Percentiles rank a stretch among this genome's conserved stretches.
Conservation (phyloP, 2,888 invertebrate genomes). For the Drosophila antonietae region DNA sequence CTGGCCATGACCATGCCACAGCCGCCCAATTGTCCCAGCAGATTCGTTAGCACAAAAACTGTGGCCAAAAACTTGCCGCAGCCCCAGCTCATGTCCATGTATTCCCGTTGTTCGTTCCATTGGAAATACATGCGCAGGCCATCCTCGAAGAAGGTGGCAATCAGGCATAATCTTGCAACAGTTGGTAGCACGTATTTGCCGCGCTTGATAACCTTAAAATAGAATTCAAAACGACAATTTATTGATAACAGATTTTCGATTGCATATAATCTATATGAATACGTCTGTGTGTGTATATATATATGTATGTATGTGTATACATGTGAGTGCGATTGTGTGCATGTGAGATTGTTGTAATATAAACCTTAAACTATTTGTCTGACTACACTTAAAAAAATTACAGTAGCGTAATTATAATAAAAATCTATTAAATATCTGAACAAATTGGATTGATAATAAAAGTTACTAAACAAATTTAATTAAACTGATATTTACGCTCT, state of each 20-base stretch:
- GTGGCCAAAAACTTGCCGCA: constrained; percentile 97
- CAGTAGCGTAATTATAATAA: not conserved
- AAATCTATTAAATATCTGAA: not conserved
- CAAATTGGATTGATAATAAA: not conserved
- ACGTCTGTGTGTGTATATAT: not conserved
- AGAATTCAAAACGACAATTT: not conserved
- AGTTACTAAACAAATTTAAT: not conserved
- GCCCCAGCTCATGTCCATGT: constrained; percentile 98
- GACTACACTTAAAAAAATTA: not conserved
- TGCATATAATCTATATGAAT: constrained; percentile 11
- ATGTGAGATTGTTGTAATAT: not conserved
- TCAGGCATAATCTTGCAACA: constrained; percentile 97
- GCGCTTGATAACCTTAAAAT: constrained; percentile 93
- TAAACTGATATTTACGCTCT: no score
- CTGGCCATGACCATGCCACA: constrained; percentile 98
- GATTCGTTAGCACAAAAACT: constrained; percentile 97
- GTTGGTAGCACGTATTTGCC: constrained; percentile 97
- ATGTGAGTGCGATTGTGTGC: not conserved
- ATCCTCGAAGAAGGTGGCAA: constrained; percentile 99
- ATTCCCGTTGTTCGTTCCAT: constrained; percentile 98
- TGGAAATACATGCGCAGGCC: constrained; percentile 99
- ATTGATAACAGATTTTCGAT: constrained; percentile 18
- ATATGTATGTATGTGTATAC: not conserved
- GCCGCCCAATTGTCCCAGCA: constrained; percentile 97
- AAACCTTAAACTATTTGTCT: not conserved